These are phyloP conservation scores for Amblyjoppa proteus DNA, from an alignment of 2,888 invertebrate species.

Conservation along the genomic window DNA sequence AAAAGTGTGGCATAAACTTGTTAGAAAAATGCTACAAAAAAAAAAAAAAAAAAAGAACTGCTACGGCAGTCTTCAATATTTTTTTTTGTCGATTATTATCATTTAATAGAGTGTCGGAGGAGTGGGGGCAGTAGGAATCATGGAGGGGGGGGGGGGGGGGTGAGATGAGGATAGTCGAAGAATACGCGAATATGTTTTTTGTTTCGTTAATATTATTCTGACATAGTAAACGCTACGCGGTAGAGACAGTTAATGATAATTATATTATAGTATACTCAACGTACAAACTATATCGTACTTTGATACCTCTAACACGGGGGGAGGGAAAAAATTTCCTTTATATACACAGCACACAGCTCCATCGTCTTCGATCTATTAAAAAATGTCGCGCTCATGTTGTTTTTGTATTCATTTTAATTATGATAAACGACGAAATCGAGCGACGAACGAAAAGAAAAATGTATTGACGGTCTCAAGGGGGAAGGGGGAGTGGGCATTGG, in stretches of 20 bases:
- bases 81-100: conserved; percentile 44
- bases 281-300: conserved; percentile 75
- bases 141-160: neutral
- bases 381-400: conserved; percentile 21
- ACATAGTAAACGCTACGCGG: conserved; percentile 76
- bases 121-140: conserved; percentile 15
- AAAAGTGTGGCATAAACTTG: conserved; percentile 65
- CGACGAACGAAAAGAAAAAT: conserved; percentile 38
- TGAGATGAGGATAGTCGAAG: conserved; percentile 40
- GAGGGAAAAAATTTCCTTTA: conserved; percentile 71
- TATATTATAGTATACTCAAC: conserved; percentile 75
- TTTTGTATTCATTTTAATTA: conserved; percentile 28
- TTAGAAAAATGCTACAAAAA: conserved; percentile 75
- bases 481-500: conserved; percentile 33
- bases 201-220: conserved; percentile 72
- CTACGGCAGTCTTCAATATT: conserved; percentile 68
- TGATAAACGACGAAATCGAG: conserved; percentile 50
- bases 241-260: conserved; percentile 76
- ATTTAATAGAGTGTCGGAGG: conserved; percentile 38
- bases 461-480: conserved; percentile 5
- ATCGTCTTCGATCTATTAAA: conserved; percentile 47
- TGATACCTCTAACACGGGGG: conserved; percentile 71
- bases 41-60: conserved; percentile 58
- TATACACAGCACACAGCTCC: conserved; percentile 76
- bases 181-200: conserved; percentile 50